These are phyloP conservation scores for Drosophila colorata DNA, from an alignment of 2,888 invertebrate species.

Conservation along the genomic window DNA sequence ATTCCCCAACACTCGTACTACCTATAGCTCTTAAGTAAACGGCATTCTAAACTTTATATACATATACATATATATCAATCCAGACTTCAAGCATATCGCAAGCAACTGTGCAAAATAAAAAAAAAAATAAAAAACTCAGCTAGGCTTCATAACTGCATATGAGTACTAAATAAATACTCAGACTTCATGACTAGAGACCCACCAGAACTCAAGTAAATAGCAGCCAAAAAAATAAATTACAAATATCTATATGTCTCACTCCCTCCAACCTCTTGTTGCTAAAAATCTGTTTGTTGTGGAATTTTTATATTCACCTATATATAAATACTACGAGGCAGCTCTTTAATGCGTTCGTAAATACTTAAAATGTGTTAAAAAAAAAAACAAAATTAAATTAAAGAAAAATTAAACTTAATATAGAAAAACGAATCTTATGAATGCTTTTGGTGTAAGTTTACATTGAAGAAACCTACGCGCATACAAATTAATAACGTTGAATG, in stretches of 20 bases:
- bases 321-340: conserved; percentile 49
- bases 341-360: conserved; percentile 33
- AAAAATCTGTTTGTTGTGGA: conserved; percentile 64
- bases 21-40: conserved; percentile 42
- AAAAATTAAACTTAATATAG: conserved; percentile 58
- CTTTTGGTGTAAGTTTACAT: conserved; percentile 80
- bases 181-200: conserved; percentile 37
- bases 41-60: conserved; percentile 32
- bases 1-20: conserved; percentile 6
- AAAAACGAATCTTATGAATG: conserved; percentile 83
- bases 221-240: conserved; percentile 33
- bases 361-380: conserved; percentile 15
- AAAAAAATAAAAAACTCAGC: conserved; percentile 29
- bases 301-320: conserved; percentile 56
- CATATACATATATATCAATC: conserved; percentile 46
- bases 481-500: conserved; percentile 65
- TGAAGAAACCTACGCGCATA: conserved; percentile 50
- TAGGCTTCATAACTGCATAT: conserved; percentile 45
- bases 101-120: conserved; percentile 58
- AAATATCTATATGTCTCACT: conserved; percentile 32
- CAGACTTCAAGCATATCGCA: conserved; percentile 74
- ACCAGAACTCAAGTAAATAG: conserved; percentile 56
- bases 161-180: conserved; percentile 6
- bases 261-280: conserved; percentile 60
- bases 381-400: conserved; percentile 10